Evolutionary conservation across 2,113 vertebrate genomes (phyloP), one percentile per base, ranked within the genome.

Genomic region (Sarotherodon lohbergeri): DNA sequence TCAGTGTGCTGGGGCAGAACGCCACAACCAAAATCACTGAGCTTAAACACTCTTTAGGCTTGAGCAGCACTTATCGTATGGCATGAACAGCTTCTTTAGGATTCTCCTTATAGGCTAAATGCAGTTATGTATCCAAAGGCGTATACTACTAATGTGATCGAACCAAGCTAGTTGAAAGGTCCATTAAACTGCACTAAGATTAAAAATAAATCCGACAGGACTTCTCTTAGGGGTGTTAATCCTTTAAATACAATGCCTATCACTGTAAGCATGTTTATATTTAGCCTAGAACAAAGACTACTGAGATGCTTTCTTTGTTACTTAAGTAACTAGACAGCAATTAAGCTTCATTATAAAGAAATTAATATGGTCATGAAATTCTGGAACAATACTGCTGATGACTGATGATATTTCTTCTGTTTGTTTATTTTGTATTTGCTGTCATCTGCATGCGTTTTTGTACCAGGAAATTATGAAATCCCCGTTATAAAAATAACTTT

Each of bases 231-330:
- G 17, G 36, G 16, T 76, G 63, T 63, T 92, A 93, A 91, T 91
- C 90, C 89, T 84, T 87, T 82, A 86, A 89, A 92, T 86, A 82
- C 87, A 86, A 83, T 80, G 71, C 7, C 34, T 82, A 57, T 87
- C n/a, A 54, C 12, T 6, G n/a, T 85, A 85, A 85, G 81, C 43
- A 27, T 76, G 76, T 89, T 81, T 91, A 88, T 86, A 88, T 89
- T 85, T 84, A 90, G 78, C 86, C 80, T 27, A 57, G 29, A 7
- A 54, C 34, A 81, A 82, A 57, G 11, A 48, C 6, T 41, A 57
- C 36, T 11, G 36, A 57, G 46, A 48, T 56, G 6, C 17, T 19
- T 52, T 55, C 59, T 34, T 52, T 76, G n/a, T 52, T 39, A 34
- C 56, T 52, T 66, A 9, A 86, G 16, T 81, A 78, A 82, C 14